These are phyloP conservation scores for Drosophila anomalata DNA, from an alignment of 2,888 invertebrate genomes.

Conservation along the genomic window DNA sequence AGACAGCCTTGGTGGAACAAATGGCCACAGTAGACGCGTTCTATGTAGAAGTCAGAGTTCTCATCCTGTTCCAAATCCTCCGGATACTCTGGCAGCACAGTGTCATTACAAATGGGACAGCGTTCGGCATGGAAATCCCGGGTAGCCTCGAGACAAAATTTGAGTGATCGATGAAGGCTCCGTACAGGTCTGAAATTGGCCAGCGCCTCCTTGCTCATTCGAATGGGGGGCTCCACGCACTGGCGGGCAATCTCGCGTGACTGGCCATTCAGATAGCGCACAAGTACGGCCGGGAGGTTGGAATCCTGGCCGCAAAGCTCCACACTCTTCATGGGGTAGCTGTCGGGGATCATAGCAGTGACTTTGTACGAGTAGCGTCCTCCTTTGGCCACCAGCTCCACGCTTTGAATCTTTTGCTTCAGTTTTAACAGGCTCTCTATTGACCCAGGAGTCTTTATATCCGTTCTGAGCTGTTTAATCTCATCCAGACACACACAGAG, in stretches of 20 bases:
- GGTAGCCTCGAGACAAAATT: constrained; percentile 87
- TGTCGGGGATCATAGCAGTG: constrained; percentile 86
- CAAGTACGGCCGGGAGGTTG: constrained; percentile 87
- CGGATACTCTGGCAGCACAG: constrained; percentile 86
- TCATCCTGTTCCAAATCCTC: constrained; percentile 86
- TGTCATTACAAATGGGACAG: constrained; percentile 87
- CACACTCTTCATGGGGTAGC: constrained; percentile 86
- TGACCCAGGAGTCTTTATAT: constrained; percentile 77
- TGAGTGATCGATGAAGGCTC: constrained; percentile 86
- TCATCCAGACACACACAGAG: constrained; percentile 90
- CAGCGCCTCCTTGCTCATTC: constrained; percentile 83
- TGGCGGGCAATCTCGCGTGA: constrained; percentile 88
- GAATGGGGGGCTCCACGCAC: constrained; percentile 89
- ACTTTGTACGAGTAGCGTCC: constrained; percentile 87
- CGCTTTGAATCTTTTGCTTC: constrained; percentile 87
- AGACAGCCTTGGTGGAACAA: constrained; percentile 89
- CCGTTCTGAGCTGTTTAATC: constrained; percentile 86
- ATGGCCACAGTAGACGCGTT: constrained; percentile 90
- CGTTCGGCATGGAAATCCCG: constrained; percentile 86
- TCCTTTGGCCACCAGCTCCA: constrained; percentile 86
- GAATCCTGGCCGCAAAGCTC: constrained; percentile 86
- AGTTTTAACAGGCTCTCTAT: constrained; percentile 86
- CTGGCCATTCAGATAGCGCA: constrained; percentile 87
- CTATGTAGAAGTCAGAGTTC: constrained; percentile 86
- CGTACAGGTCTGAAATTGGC: constrained; percentile 87